These are phyloP conservation scores for Belonocnema kinseyi DNA, from an alignment of 1,140 invertebrate genomes.

Conservation along the genomic window DNA sequence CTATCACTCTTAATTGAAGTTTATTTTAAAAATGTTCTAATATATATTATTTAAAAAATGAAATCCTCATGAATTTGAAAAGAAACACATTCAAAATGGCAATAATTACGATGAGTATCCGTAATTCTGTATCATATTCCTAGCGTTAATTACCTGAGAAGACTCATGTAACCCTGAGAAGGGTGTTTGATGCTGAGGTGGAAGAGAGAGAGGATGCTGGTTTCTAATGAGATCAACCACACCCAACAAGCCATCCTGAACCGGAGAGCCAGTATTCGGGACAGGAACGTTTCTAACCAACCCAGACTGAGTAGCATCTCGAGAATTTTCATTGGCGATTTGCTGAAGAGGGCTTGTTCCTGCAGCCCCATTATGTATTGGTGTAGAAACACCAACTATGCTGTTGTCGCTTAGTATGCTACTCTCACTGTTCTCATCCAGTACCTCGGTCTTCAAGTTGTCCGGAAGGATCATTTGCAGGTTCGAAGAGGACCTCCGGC, in stretches of 20 bases:
- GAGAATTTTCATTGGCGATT: constrained; percentile 65
- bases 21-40: too few species aligned
- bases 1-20: too few species aligned
- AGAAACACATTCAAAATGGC: too few species aligned
- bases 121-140: too few species aligned
- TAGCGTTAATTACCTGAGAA: constrained; percentile 49
- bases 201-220: constrained; percentile 63
- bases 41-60: too few species aligned
- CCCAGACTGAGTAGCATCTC: constrained; percentile 58
- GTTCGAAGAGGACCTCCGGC: constrained; percentile 66
- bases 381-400: constrained; percentile 65
- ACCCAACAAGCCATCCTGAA: constrained; percentile 67
- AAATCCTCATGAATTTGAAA: too few species aligned
- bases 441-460: constrained; percentile 81
- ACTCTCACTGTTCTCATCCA: constrained; percentile 83
- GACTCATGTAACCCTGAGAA: constrained; percentile 67
- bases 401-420: constrained; percentile 76
- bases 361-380: constrained; percentile 46
- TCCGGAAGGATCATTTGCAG: constrained; percentile 72
- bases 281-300: constrained; percentile 58
- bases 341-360: constrained; percentile 66
- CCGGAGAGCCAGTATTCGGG: constrained; percentile 56
- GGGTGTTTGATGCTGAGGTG: constrained; percentile 59
- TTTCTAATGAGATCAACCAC: constrained; percentile 71
- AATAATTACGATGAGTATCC: too few species aligned